Base-by-base conservation (phyloP, 2,888 invertebrate genomes). In the Trissonchulus sp. region DNA sequence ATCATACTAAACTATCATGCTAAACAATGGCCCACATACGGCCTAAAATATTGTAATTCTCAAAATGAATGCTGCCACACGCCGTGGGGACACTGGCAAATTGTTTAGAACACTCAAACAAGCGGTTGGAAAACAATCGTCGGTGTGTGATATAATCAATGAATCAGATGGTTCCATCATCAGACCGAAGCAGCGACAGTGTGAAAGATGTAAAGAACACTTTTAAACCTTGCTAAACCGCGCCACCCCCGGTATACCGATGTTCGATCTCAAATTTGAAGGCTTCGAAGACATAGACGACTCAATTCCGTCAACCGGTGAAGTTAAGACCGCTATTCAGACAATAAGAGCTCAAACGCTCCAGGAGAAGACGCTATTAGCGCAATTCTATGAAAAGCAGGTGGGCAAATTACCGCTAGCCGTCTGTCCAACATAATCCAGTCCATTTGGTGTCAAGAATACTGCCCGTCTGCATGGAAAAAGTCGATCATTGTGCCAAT, bases 51-150 rank as follows among this genome's bases (percentile, higher is more conserved):
- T n/a, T n/a, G n/a, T n/a, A n/a, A n/a, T n/a, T n/a, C n/a, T n/a
- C n/a, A n/a, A 65, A 35, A 30, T 35, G 35, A 69, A 18, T 15
- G n/a, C 3, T 15, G 34, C 34, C 23, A n/a, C 31, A 8, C n/a
- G 71, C 8, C 71, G 15, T 28, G 65, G 65, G 8, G 34, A 65
- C 65, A 28, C 34, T 15, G 34, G 35, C 23, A 69, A 35, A 34
- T 8, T 69, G 18, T 69, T n/a, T 36, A 23, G 71, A 65, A 65
- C n/a, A 15, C 15, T 65, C 8, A 65, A 65, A 65, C 8, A 28
- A 15, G 34, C 34, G 31, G 34, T 15, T 28, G 65, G 34, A 15
- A 65, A 28, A 28, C 8, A 34, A 28, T 65, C 31, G 15, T 15
- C 30, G 8, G 48, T 48, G 8, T 15, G 48, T 48, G 48, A 48